Percentiles rank a stretch among this genome's conserved stretches.
These are phyloP conservation scores for Zoanthus solanderi DNA, from an alignment of 92 coral and sea anemone species.

Conservation along the genomic window DNA sequence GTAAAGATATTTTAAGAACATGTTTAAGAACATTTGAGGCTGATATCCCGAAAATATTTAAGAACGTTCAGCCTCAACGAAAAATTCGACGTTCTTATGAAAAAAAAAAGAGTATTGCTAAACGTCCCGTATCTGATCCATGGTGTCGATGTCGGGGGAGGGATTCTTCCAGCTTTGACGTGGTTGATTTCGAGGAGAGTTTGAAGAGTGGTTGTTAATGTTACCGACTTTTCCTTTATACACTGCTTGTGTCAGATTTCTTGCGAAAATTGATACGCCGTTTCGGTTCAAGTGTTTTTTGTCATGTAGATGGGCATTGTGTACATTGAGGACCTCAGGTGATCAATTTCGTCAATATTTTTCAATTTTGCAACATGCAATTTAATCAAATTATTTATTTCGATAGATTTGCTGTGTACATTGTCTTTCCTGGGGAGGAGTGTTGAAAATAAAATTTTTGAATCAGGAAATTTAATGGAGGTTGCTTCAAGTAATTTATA, in stretches of 20 bases:
- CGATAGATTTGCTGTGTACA: neutral
- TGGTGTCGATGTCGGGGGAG: neutral
- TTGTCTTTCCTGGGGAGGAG: too few species aligned
- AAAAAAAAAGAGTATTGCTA: neutral
- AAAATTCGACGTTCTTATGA: too few species aligned
- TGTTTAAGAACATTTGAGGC: too few species aligned
- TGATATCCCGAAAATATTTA: too few species aligned
- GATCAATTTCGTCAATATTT: conserved; percentile 22
- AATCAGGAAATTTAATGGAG: conserved; percentile 31
- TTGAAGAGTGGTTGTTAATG: neutral
- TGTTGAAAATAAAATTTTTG: conserved; percentile 44
- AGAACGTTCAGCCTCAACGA: too few species aligned
- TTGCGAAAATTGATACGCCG: too few species aligned
- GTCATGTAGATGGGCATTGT: neutral
- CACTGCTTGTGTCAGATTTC: too few species aligned
- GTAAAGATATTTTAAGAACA: too few species aligned
- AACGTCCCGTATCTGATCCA: neutral
- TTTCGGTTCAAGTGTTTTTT: too few species aligned
- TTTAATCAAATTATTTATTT: neutral
- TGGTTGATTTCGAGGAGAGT: neutral
- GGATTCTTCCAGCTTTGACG: neutral
- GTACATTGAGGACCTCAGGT: neutral
- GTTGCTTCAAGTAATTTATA: conserved; percentile 1
- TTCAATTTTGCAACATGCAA: neutral
- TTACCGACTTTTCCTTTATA: too few species aligned